A percentile compares a stretch with the other conserved stretches of the same genome.
Conservation (phyloP, 2,797 vertebrate species). For the Mus spretus region DNA sequence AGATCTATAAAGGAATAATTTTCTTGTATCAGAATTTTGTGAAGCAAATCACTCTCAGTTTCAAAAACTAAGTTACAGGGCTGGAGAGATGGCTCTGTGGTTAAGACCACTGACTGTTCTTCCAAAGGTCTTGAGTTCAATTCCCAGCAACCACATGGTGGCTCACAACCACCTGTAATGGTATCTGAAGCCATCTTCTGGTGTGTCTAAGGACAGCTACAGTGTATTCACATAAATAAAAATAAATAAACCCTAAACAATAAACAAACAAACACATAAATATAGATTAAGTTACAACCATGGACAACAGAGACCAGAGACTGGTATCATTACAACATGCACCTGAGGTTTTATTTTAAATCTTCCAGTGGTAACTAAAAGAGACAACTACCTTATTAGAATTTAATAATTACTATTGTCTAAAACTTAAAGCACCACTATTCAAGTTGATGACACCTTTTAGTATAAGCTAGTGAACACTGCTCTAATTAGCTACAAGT, state of each 20-base stretch:
- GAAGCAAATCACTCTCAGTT: neutral
- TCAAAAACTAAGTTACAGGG: neutral
- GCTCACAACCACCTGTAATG: too few relatives aligned
- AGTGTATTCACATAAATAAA: too few relatives aligned
- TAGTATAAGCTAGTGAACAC: neutral
- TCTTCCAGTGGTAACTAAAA: neutral
- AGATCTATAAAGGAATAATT: neutral
- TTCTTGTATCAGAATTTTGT: neutral
- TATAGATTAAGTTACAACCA: neutral
- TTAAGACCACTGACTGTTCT: too few relatives aligned
- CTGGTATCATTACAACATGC: neutral
- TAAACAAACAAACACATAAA: too few relatives aligned
- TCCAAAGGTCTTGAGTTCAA: too few relatives aligned
- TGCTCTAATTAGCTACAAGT: neutral
- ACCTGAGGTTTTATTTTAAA: neutral
- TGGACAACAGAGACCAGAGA: neutral
- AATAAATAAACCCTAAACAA: too few relatives aligned
- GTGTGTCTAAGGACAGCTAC: too few relatives aligned
- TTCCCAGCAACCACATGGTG: too few relatives aligned
- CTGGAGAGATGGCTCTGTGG: too few relatives aligned
- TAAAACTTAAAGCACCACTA: constrained; percentile 15
- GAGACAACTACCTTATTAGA: neutral
- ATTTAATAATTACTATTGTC: neutral
- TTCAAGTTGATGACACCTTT: neutral
- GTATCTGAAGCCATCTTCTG: too few relatives aligned